Evolutionary conservation across 53 echinoderm and acorn worm genomes (phyloP).

Genomic region (Apostichopus leukothele): DNA sequence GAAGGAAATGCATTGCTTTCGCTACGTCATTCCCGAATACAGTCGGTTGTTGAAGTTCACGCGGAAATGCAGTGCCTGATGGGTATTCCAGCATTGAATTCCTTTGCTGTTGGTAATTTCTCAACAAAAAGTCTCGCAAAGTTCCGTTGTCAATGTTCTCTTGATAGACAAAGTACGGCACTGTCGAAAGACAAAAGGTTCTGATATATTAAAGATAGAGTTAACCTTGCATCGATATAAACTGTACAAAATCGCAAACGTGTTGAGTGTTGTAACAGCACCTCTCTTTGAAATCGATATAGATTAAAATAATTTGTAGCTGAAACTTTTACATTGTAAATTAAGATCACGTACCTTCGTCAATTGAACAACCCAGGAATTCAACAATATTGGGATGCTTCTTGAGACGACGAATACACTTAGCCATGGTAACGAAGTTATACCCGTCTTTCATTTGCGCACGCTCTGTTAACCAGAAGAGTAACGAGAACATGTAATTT

Average conservation of each 20-base stretch:
- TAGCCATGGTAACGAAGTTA: not conserved
- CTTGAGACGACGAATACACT: not conserved
- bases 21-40: not conserved
- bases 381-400: not conserved
- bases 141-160: constrained; percentile 14
- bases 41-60: not conserved
- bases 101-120: not conserved
- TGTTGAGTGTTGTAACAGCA: no score
- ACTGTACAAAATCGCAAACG: no score
- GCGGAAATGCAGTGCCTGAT: not conserved
- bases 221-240: no score
- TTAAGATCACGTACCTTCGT: not conserved
- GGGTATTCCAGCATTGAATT: not conserved
- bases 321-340: no score
- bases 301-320: no score
- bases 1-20: not conserved
- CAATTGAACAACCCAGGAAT: not conserved
- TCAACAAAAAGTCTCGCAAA: not conserved
- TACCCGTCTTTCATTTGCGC: not conserved
- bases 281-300: no score
- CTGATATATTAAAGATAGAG: not conserved
- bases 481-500: no score
- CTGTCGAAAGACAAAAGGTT: not conserved
- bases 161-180: constrained; percentile 19
- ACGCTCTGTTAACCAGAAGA: not conserved